phyloP scores from a whole-genome alignment of 2,888 invertebrate genomes.

The Podabrus alpinus region DNA sequence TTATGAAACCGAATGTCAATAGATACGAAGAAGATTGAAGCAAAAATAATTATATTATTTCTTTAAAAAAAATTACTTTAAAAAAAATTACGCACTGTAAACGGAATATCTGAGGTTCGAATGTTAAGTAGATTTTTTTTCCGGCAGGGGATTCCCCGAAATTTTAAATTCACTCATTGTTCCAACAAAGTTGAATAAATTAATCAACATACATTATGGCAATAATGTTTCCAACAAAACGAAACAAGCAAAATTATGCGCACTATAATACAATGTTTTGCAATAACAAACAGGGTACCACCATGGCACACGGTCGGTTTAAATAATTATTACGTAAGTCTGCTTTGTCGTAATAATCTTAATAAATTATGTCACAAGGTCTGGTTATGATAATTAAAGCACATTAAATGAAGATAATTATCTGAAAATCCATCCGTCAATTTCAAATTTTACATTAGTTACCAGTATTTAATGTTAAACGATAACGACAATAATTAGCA shows the following conservation, averaged over 20 bases:
- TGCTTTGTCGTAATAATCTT: neutral
- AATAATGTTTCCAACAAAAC: neutral
- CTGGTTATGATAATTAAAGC: neutral
- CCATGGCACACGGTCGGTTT: neutral
- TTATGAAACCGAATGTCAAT: neutral
- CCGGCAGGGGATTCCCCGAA: neutral
- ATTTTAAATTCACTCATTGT: no score
- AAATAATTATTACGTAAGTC: neutral
- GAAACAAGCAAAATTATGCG: neutral
- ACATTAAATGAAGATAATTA: neutral
- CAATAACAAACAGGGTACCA: neutral
- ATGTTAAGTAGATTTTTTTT: neutral
- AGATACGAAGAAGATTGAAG: neutral
- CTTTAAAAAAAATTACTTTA: no score
- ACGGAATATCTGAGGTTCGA: neutral
- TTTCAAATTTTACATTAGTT: neutral
- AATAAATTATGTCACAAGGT: neutral
- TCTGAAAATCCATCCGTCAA: neutral
- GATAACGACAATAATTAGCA: neutral
- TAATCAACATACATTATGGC: neutral
- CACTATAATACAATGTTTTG: neutral
- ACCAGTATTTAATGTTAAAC: neutral
- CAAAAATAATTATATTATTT: no score
- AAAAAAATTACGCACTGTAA: no score
- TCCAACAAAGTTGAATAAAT: neutral